phyloP scores from a whole-genome alignment of 2,888 invertebrate species.

The Taenaris catops region DNA sequence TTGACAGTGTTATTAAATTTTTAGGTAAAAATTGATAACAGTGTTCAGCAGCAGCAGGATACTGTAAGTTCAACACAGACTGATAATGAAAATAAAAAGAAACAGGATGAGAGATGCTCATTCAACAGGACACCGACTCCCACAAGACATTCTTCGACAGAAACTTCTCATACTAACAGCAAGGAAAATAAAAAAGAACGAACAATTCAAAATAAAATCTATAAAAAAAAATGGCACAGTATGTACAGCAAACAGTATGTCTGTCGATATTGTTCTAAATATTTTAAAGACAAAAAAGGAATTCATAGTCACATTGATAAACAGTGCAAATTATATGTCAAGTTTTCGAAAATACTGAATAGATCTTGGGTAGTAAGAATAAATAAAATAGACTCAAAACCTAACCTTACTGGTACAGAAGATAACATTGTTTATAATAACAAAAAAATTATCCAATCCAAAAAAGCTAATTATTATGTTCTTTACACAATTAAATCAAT shows the following conservation, averaged over 20 bases:
- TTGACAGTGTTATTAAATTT: no score
- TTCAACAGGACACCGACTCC: conserved; percentile 1
- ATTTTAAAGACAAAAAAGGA: conserved; percentile 22
- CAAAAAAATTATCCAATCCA: conserved; percentile 39
- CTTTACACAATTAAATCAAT: conserved; percentile 32
- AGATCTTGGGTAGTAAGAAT: conserved; percentile 39
- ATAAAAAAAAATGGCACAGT: conserved; percentile 27
- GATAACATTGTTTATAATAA: conserved; percentile 39
- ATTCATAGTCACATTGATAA: conserved; percentile 28
- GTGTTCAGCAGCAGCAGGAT: conserved; percentile 25
- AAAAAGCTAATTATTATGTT: conserved; percentile 35
- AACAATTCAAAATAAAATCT: background rate
- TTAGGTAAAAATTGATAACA: background rate
- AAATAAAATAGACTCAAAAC: conserved; percentile 40
- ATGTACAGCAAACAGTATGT: conserved; percentile 34
- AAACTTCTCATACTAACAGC: conserved; percentile 1
- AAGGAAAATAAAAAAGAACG: background rate
- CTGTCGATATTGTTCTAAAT: conserved; percentile 39
- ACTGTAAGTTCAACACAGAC: conserved; percentile 33
- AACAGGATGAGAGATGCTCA: background rate
- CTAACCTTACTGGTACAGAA: conserved; percentile 41
- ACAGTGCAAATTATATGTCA: conserved; percentile 31
- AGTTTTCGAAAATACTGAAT: conserved; percentile 34
- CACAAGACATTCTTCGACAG: conserved; percentile 5
- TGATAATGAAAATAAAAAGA: conserved; percentile 3